phyloP scores from a whole-genome alignment of 37 sponge, comb jelly and placozoan genomes.

The Hexactinellida sp. region DNA sequence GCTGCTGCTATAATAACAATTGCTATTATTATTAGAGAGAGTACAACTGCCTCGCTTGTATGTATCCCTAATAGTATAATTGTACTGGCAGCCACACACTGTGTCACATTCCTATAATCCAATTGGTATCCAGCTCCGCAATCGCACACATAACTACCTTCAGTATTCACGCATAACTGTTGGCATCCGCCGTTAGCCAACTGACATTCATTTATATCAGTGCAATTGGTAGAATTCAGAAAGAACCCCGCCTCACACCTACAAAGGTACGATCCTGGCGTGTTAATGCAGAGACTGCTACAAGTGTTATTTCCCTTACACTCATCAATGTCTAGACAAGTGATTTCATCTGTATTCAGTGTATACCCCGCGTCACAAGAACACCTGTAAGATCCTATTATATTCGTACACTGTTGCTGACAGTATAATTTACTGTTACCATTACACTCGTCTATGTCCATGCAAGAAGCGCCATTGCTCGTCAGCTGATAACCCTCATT shows the following conservation, averaged over 20 bases:
- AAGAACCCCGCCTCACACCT: not conserved
- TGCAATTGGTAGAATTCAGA: not conserved
- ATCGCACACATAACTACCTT: not conserved
- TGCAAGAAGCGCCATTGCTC: too few relatives aligned
- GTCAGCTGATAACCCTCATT: not conserved
- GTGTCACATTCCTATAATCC: not conserved
- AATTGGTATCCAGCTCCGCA: not conserved
- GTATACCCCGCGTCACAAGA: not conserved
- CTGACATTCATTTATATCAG: not conserved
- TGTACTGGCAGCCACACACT: not conserved
- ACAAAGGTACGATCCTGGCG: not conserved
- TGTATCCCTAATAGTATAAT: not conserved
- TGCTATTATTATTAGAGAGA: not conserved
- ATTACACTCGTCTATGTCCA: too few relatives aligned
- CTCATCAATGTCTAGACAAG: not conserved
- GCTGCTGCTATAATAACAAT: not conserved
- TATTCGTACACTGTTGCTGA: not conserved
- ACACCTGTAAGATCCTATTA: not conserved
- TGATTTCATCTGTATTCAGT: not conserved
- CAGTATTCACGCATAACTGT: not conserved
- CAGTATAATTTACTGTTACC: too few relatives aligned
- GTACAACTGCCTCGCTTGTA: not conserved
- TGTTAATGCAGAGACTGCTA: not conserved
- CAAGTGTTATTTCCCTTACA: not conserved
- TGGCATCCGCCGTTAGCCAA: not conserved